Conservation (phyloP, 1,140 invertebrate species). For the Lepidostoma basale region DNA sequence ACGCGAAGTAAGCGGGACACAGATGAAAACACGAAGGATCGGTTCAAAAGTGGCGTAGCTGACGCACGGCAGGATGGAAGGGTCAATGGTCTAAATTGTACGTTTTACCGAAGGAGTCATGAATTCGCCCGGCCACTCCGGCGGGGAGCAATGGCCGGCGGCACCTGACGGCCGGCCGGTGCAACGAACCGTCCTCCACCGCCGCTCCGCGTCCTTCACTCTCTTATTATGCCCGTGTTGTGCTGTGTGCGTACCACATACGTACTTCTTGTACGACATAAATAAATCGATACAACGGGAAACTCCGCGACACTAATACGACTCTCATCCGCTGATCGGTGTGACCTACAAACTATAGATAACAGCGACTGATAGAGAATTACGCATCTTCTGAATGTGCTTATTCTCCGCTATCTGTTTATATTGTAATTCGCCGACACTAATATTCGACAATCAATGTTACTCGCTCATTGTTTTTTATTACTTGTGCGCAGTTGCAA, state of each 20-base stretch:
- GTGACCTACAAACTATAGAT: neutral
- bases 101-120: neutral
- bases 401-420: neutral
- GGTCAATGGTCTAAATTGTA: neutral
- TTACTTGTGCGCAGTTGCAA: neutral
- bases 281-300: neutral
- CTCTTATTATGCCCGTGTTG: too few relatives aligned
- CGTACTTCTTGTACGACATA: too few relatives aligned
- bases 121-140: too few relatives aligned
- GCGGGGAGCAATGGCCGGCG: conserved; percentile 1
- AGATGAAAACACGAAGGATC: neutral
- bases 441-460: too few relatives aligned
- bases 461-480: too few relatives aligned
- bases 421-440: too few relatives aligned
- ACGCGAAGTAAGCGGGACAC: too few relatives aligned
- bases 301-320: neutral
- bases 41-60: neutral
- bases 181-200: neutral
- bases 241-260: too few relatives aligned
- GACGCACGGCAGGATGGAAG: too few relatives aligned
- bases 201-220: neutral
- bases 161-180: neutral
- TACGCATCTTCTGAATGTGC: neutral
- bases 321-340: neutral
- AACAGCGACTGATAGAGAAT: neutral